Evolutionary conservation across 2,888 invertebrate species (phyloP).

Genomic region (Hypercompe scribonia): DNA sequence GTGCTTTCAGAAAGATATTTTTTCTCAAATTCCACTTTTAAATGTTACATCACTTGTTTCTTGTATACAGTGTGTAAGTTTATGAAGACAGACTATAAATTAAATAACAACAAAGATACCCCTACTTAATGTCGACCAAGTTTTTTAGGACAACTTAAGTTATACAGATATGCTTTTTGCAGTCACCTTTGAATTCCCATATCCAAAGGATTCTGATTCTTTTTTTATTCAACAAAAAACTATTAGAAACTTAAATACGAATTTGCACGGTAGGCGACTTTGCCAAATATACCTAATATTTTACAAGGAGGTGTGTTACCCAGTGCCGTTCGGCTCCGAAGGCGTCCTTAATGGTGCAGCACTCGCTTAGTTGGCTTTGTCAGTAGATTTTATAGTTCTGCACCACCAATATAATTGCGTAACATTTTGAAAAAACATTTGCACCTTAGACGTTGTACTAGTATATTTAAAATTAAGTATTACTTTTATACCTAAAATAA

Average conservation of each 20-base stretch:
- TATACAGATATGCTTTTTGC: not conserved
- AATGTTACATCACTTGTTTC: not conserved
- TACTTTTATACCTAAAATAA: not conserved
- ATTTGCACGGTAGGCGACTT: constrained; percentile 16
- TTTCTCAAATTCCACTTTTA: not conserved
- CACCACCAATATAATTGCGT: constrained; percentile 2
- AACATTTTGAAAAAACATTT: not conserved
- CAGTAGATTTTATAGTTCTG: constrained; percentile 10
- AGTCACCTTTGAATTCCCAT: not conserved
- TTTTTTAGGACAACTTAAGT: not conserved
- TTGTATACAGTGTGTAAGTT: not conserved
- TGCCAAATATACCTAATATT: constrained; percentile 21
- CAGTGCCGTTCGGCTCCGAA: constrained; percentile 16
- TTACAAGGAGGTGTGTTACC: constrained; percentile 12
- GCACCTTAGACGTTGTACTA: not conserved
- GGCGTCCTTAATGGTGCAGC: constrained; percentile 19
- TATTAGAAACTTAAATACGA: constrained; percentile 6
- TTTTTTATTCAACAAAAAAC: not conserved
- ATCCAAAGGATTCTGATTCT: not conserved
- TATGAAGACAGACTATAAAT: not conserved
- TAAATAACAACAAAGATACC: not conserved
- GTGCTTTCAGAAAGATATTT: not conserved
- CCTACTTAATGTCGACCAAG: not conserved
- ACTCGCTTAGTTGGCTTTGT: constrained; percentile 12
- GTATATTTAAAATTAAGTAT: not conserved